Evolutionary conservation across 2,113 vertebrate genomes (phyloP).

Genomic region (Papio anubis): DNA sequence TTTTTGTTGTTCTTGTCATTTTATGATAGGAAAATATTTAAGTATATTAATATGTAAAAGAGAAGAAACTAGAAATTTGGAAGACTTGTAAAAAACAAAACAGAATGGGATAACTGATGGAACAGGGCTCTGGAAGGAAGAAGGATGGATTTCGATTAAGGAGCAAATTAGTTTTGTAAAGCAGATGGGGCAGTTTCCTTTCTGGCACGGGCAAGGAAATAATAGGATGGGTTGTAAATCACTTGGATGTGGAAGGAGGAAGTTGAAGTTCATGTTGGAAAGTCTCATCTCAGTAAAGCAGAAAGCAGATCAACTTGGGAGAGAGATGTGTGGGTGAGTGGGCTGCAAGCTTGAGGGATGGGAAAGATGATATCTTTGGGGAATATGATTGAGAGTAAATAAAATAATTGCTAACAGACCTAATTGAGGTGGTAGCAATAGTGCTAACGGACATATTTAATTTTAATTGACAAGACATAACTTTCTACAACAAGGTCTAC

Average conservation of each 20-base stretch:
- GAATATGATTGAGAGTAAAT: background rate
- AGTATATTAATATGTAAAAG: background rate
- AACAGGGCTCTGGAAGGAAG: background rate
- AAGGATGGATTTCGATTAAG: background rate
- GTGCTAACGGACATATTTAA: background rate
- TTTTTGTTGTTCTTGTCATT: conserved; percentile 5
- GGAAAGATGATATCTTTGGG: background rate
- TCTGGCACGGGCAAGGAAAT: background rate
- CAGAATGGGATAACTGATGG: background rate
- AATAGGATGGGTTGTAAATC: background rate
- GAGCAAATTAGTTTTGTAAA: conserved; percentile 8
- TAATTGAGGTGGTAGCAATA: background rate
- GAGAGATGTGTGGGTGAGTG: background rate
- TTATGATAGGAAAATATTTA: conserved; percentile 20
- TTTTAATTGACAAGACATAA: conserved; percentile 6
- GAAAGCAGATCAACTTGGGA: background rate
- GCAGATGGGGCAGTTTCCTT: background rate
- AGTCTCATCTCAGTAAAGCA: conserved; percentile 9
- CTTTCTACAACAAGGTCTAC: background rate
- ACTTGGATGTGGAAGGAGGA: background rate
- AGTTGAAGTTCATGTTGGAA: background rate
- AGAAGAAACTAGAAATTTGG: background rate
- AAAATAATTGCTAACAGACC: background rate
- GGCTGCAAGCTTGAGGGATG: background rate
- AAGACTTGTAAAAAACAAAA: background rate